Evolutionary conservation across 2,888 invertebrate genomes (phyloP), one percentile per base, ranked within the genome.

Genomic region (Polymixis lichenea): DNA sequence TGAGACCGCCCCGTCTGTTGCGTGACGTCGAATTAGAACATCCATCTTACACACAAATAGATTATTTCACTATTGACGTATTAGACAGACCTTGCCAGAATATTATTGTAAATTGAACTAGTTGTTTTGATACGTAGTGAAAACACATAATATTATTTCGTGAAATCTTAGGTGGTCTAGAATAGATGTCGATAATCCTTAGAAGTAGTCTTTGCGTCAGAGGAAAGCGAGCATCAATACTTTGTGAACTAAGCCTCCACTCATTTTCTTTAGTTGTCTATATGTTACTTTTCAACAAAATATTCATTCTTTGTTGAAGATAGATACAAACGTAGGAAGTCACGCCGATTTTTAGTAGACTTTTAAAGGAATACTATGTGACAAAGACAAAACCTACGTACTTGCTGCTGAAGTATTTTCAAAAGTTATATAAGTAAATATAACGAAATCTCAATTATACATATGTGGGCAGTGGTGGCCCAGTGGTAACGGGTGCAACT

Each of bases 11-110:
- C 82, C 81, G 89, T 89, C 91, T 90, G 90, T 90, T 89, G 88
- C 90, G 88, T 92, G 92, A 93, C 92, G 91, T 78, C 84, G 88
- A 88, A 92, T 92, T 90, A 93, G 86, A 84, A 86, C 89, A 90
- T 91, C 91, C 88, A 92, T 92, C 89, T 88, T 87, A 88, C 83
- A 89, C 86, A 88, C 85, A 88, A 86, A 86, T 75, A 88, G 85
- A 90, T 91, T 89, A 87, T 89, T 86, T 89, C 77, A 82, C 80
- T 86, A 87, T 87, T 85, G 80, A 85, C 82, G 82, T 82, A 84
- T 84, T 82, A 60, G 55, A 60, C 51, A 69, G 62, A 73, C 70
- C 53, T 46, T 64, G 64, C 64, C 43, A 22, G 46, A 70, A 76
- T 80, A 69, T 80, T 80, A 80, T 77, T 80, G 72, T 64, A 67